Evolutionary conservation across 92 coral and sea anemone species (phyloP).

Genomic region (Virgularia gustaviana): DNA sequence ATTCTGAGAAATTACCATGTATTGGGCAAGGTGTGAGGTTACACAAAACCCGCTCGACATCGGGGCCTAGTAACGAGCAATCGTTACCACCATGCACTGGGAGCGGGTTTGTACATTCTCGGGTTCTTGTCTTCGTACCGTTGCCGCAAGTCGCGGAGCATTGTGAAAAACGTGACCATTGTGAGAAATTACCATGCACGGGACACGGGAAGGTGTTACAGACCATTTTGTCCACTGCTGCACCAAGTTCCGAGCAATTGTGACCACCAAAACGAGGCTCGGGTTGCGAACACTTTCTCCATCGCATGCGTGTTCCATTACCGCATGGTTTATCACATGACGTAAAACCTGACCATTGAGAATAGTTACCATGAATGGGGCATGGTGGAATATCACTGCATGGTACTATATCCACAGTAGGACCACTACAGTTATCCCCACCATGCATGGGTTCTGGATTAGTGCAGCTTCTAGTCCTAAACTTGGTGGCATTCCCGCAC

Average conservation of each 20-base stretch:
- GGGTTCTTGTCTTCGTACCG: constrained; percentile 49
- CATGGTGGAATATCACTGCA: constrained; percentile 10
- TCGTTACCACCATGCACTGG: constrained; percentile 68
- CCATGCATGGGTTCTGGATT: constrained; percentile 33
- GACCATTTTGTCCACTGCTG: constrained; percentile 28
- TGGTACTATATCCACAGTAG: no score
- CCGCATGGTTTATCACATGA: constrained; percentile 65
- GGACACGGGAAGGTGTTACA: constrained; percentile 70
- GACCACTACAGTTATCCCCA: no score
- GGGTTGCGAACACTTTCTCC: constrained; percentile 66
- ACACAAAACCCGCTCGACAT: constrained; percentile 39
- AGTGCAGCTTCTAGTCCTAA: constrained; percentile 25
- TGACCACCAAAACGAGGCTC: constrained; percentile 60
- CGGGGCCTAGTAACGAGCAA: constrained; percentile 55
- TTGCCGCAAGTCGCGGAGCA: constrained; percentile 65
- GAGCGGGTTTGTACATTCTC: constrained; percentile 64
- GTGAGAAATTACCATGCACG: constrained; percentile 59
- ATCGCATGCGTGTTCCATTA: constrained; percentile 55
- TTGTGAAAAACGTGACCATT: constrained; percentile 56
- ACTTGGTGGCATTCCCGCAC: constrained; percentile 42
- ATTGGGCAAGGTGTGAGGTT: constrained; percentile 60
- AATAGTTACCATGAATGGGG: constrained; percentile 22
- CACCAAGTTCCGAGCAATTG: constrained; percentile 59
- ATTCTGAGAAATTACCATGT: constrained; percentile 60
- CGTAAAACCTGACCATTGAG: constrained; percentile 67